Percentiles rank a stretch among this genome's conserved stretches.
These are phyloP conservation scores for Stegostoma tigrinum DNA, from an alignment of 2,113 vertebrate species.

Conservation along the genomic window DNA sequence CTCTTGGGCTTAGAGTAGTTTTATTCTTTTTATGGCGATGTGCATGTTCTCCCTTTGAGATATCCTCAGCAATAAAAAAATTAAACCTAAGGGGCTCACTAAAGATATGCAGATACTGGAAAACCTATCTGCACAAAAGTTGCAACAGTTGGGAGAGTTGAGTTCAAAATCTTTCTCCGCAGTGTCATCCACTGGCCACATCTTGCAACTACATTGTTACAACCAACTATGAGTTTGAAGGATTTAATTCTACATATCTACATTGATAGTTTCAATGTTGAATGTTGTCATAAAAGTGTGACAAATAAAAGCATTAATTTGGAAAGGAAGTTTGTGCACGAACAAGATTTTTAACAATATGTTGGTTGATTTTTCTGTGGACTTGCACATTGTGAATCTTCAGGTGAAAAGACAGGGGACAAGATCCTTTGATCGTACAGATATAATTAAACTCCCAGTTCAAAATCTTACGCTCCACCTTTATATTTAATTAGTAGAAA, in stretches of 20 bases:
- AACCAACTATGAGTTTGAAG: conserved; percentile 1
- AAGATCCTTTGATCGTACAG: not conserved
- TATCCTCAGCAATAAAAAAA: not conserved
- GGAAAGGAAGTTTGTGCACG: not conserved
- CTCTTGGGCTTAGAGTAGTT: not conserved
- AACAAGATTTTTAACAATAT: not conserved
- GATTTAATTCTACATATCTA: not conserved
- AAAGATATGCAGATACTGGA: not conserved
- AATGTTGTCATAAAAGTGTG: not conserved
- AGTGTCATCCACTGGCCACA: not conserved
- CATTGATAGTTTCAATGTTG: not conserved
- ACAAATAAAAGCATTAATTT: not conserved
- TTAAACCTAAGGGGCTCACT: not conserved
- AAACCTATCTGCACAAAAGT: no score
- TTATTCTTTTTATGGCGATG: not conserved
- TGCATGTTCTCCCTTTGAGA: not conserved
- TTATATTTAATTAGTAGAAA: not conserved
- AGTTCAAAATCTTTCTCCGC: not conserved
- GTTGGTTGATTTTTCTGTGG: not conserved
- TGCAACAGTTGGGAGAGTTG: not conserved
- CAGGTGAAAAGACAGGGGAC: not conserved
- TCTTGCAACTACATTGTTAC: not conserved
- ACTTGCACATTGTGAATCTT: not conserved
- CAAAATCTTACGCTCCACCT: not conserved
- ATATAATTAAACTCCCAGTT: not conserved